Evolutionary conservation across 2,113 vertebrate species (phyloP), one percentile per base, ranked within the genome.

Genomic region (Acrocephalus kingi): DNA sequence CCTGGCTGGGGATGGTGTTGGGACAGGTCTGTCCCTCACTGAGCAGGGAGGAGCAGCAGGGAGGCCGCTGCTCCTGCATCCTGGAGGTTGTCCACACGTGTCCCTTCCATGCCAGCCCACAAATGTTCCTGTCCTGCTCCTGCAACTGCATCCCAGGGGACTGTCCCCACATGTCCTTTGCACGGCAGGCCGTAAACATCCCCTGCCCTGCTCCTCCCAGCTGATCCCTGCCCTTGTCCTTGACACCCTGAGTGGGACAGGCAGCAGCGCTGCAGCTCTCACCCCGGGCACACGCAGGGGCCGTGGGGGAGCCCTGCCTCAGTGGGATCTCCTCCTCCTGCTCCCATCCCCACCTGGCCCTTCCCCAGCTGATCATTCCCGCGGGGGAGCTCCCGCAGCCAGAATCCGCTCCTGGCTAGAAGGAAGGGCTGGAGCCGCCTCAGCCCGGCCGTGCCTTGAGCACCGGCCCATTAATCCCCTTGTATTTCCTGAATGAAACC

Each of bases 401-500:
- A 4, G 62, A 27, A 52, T 27, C 10, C 0, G 1, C 77, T 11
- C 24, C 91, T 10, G 58, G 45, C 66, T 54, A 1, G 0, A 2
- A 24, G 81, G 77, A 56, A 55, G 43, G 64, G 51, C 69, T 19
- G 43, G 80, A 66, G 45, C 46, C 2, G 6, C 18, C 68, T 22
- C 77, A 63, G 86, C 6, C 1, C 13, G 81, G 51, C 84, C 20
- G 14, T 79, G 71, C 91, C 84, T 69, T 1, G 15, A 94, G 82
- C 81, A 69, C 23, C 37, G 17, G 84, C 64, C n/a, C 2, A 96
- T 96, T 90, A 96, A 96, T 96, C 84, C 94, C 77, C 89, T 95
- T 95, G 94, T 94, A 95, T 97, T 97, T 97, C 96, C 95, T 96
- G 95, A 83, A 16, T 80, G 96, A 96, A 96, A 96, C 56, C 87